Base-by-base conservation (phyloP, 2,888 invertebrate species). In the Branchellion lobata region DNA sequence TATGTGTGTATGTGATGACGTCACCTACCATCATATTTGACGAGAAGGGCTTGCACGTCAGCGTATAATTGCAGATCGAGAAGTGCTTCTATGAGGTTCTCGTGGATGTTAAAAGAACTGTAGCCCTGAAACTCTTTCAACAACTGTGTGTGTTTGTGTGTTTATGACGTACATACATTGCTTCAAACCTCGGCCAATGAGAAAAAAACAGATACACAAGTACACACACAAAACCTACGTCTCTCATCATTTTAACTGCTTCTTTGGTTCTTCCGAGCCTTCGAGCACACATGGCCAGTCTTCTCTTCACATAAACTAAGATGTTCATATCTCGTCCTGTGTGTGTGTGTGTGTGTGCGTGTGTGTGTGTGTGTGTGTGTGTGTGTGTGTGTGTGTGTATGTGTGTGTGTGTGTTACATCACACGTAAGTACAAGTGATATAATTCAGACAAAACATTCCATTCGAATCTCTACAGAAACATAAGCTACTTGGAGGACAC, bases 41-140 rank as follows among this genome's bases (percentile, higher is more conserved):
- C 94, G 82, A 95, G 88, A 27, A 95, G 93, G 53, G 94, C 94
- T 88, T 95, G 95, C 72, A 95, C 97, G 89, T 98, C 98, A 1
- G 95, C 94, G 87, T 96, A 98, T 0, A 94, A 94, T 88, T 96
- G 95, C 91, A 95, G 93, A 89, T 97, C 97, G 80, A 98, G 89
- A 84, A 97, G 89, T 79, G 93, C 93, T 90, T 98, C 98, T 84
- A 98, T 94, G 83, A 98, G 90, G 89, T 97, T 97, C 90, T 98
- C 98, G 86, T 95, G 95, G 83, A 96, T 93, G 86, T 94, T 93
- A 82, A 96, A 90, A 82, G 95, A 92, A 87, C 93, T 94, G 91
- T 96, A 93, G 85, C 95, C 93, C 18, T 96, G 95, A 84, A 96
- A 96, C 89, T 98, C 97, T 89, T 97, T 96, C 78, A 95, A 94